Evolutionary conservation across 2,113 vertebrate genomes (phyloP), one percentile per base, ranked within the genome.

Genomic region (Perognathus longimembris): DNA sequence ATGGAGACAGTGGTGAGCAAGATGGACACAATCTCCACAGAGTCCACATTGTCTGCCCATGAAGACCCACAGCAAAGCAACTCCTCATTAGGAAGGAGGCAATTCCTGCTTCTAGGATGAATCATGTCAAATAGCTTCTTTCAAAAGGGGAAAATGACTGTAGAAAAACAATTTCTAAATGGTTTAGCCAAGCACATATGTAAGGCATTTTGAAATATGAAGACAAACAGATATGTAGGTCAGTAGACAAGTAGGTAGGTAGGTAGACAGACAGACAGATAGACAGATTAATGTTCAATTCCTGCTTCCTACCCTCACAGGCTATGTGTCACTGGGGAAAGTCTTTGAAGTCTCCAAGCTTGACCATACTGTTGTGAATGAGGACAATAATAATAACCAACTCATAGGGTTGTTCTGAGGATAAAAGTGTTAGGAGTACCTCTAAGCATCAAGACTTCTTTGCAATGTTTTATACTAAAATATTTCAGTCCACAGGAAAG

Each of bases 391-490:
- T 7, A 57, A n/a, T 63, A 82, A 22, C 40, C 69, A 88, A 84
- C 1, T 38, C 57, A 42, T 4, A 77, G 4, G 4, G 4, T 20
- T 92, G 59, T 64, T 78, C 34, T 74, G 26, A 88, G 4, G 6
- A 63, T 42, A 57, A 42, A 66, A 79, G 42, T 12, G 1, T 69
- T 80, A 57, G 5, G 54, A 50, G 32, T 20, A 57, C 21, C 32
- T 88, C 36, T 88, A 82, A 40, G 2, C 21, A 45, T 67, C 34
- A 38, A 34, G 22, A 67, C 89, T 74, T 75, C 76, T 71, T 76
- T 26, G 14, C 15, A 40, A 36, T 7, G 21, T 92, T 92, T 94
- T 61, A 50, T 8, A 83, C 66, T 54, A 86, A 78, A 91, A 71
- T 8, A 77, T 70, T 92, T 75, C n/a, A 54, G 50, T 54, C 4